phyloP scores from a whole-genome alignment of 2,888 invertebrate genomes.

The Hybos culiciformis region DNA sequence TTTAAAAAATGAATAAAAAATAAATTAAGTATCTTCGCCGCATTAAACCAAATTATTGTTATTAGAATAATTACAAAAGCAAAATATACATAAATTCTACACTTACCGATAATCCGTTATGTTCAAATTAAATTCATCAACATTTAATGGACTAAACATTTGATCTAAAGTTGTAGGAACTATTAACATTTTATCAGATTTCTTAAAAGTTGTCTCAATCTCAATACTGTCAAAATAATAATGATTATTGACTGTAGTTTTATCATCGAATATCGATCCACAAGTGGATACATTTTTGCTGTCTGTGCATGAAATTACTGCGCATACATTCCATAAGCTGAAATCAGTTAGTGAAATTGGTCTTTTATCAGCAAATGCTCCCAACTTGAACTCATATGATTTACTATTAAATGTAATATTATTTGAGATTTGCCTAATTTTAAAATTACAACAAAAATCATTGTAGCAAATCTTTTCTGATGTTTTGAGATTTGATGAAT shows the following conservation, averaged over 20 bases:
- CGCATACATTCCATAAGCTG: slow-evolving; percentile 31
- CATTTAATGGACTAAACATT: slow-evolving; percentile 19
- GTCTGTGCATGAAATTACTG: slow-evolving; percentile 36
- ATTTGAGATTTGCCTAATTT: background rate
- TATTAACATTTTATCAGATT: slow-evolving; percentile 20
- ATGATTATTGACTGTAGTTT: slow-evolving; percentile 16
- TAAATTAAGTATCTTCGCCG: too few species aligned
- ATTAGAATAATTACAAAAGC: background rate
- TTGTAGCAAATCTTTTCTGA: background rate
- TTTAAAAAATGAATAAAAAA: too few species aligned
- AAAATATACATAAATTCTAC: background rate
- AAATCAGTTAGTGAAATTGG: background rate
- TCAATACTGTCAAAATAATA: slow-evolving; percentile 22
- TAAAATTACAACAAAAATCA: background rate
- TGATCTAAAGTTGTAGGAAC: slow-evolving; percentile 27
- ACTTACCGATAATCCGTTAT: slow-evolving; percentile 6
- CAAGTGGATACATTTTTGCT: slow-evolving; percentile 30
- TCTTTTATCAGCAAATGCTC: background rate
- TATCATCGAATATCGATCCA: slow-evolving; percentile 23
- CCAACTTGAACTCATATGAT: background rate
- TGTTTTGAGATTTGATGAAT: background rate
- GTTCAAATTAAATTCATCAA: slow-evolving; percentile 11
- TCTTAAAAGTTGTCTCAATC: slow-evolving; percentile 22
- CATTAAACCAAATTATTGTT: background rate
- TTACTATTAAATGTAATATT: background rate